These are phyloP conservation scores for Luidia sarsii DNA, from an alignment of 53 echinoderm and acorn worm species.

Conservation along the genomic window DNA sequence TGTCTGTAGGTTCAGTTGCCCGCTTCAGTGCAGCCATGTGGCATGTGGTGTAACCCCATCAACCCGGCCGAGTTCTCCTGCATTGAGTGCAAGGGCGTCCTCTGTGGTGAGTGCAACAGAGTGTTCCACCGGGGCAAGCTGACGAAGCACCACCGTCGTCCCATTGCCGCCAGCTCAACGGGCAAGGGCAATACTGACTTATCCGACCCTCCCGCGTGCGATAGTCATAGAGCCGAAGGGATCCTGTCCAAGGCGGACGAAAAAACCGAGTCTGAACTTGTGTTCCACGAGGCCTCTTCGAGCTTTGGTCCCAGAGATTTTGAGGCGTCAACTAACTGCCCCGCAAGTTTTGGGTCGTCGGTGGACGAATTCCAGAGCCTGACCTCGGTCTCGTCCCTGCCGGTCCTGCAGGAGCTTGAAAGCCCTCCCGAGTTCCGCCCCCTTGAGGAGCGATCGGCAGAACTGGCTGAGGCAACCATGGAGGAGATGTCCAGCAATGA, in stretches of 20 bases:
- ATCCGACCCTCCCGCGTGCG: too few relatives aligned
- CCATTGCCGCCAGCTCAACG: constrained; percentile 52
- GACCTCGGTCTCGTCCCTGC: not conserved
- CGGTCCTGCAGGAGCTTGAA: constrained; percentile 29
- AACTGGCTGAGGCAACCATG: not conserved
- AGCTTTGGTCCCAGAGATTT: not conserved
- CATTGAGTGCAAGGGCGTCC: constrained; percentile 77
- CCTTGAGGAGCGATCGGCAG: not conserved
- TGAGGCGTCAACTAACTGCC: not conserved
- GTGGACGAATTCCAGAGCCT: constrained; percentile 25
- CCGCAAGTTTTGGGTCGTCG: too few relatives aligned
- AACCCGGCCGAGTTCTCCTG: constrained; percentile 82
- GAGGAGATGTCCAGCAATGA: constrained; percentile 33
- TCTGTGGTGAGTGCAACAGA: constrained; percentile 84
- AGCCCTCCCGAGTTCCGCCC: constrained; percentile 12
- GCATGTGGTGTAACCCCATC: constrained; percentile 84
- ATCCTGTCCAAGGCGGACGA: not conserved
- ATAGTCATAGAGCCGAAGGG: too few relatives aligned
- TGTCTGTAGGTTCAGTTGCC: constrained; percentile 60
- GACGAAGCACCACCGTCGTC: constrained; percentile 77
- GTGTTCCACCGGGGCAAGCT: constrained; percentile 81
- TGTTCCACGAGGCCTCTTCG: constrained; percentile 3
- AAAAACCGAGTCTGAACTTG: not conserved
- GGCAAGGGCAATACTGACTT: too few relatives aligned
- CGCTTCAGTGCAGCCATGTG: constrained; percentile 64